Conservation (phyloP, 2,888 invertebrate genomes). For the Athalia circularis region DNA sequence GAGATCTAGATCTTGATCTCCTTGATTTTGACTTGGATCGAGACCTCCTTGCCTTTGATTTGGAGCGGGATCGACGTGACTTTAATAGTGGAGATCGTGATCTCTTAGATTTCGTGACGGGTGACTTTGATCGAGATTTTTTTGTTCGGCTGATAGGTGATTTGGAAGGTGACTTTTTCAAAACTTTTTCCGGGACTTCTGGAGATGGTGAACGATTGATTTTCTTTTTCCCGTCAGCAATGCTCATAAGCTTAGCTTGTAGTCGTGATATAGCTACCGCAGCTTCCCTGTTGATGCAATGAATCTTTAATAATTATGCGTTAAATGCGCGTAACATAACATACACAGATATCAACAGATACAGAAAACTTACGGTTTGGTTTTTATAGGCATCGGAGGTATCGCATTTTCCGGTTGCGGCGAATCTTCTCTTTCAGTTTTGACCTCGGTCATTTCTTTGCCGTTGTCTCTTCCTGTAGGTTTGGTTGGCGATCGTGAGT, state of each 20-base stretch:
- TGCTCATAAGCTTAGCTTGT: constrained; percentile 80
- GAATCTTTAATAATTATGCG: not conserved
- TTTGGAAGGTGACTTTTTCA: constrained; percentile 66
- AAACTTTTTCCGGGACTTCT: constrained; percentile 56
- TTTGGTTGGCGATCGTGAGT: constrained; percentile 69
- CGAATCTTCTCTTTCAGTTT: constrained; percentile 68
- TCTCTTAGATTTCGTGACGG: constrained; percentile 60
- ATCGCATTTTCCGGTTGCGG: constrained; percentile 70
- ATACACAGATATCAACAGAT: not conserved
- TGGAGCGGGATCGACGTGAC: constrained; percentile 59
- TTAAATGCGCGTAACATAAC: constrained; percentile 32
- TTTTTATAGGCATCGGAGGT: constrained; percentile 70
- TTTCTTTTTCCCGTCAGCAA: constrained; percentile 77
- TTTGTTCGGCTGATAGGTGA: constrained; percentile 65
- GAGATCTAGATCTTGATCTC: constrained; percentile 65
- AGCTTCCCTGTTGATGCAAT: constrained; percentile 68
- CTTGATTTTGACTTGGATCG: constrained; percentile 61
- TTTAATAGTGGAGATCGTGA: constrained; percentile 62
- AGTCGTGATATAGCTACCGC: constrained; percentile 77
- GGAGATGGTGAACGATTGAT: constrained; percentile 68
- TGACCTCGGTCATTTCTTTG: constrained; percentile 66
- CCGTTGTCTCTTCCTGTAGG: constrained; percentile 65
- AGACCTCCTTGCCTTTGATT: constrained; percentile 61
- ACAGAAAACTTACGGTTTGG: constrained; percentile 68
- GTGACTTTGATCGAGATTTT: constrained; percentile 70